Evolutionary conservation across 2,113 vertebrate genomes (phyloP), one percentile per base, ranked within the genome.

Genomic region (Pelobates fuscus): DNA sequence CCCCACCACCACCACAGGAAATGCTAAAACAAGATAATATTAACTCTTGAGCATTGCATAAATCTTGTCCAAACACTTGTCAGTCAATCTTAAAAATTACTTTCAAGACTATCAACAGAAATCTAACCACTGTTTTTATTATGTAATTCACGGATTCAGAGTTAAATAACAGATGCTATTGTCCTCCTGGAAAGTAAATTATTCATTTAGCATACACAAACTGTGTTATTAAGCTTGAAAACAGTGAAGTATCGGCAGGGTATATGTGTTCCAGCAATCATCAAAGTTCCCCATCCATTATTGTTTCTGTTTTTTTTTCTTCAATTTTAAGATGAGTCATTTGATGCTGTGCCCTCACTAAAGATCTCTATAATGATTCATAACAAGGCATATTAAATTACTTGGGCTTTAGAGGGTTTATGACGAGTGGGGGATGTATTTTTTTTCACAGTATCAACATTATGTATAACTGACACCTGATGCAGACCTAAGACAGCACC

Each of bases 401-500:
- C 84, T 85, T 29, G 7, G 43, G 81, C 85, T 91, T 90, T 87
- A 20, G 83, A 87, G 58, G 86, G 87, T 86, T 83, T 79, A 77
- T 71, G 60, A 58, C 0, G 77, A 83, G 57, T 44, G 26, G 86
- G 86, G 88, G 88, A 78, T 81, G 83, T 80, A 78, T 84, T 82
- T 84, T 84, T 57, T 84, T 87, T 79, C 80, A 81, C 84, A 82
- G 80, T 77, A 78, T 81, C 80, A 80, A 82, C 85, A 79, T 81
- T 86, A 79, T 87, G 85, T 85, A 91, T 87, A 89, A 87, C 85
- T 86, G 88, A 92, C 90, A 91, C 89, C 87, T 93, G 88, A 92
- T 93, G 87, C 86, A 89, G 91, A 87, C 83, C 85, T 84, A 85
- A 91, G 88, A 90, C 88, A 85, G 88, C 87, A 81, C 88, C 90